Conservation (phyloP, 2,113 vertebrate genomes). For the Tupaia chinensis region DNA sequence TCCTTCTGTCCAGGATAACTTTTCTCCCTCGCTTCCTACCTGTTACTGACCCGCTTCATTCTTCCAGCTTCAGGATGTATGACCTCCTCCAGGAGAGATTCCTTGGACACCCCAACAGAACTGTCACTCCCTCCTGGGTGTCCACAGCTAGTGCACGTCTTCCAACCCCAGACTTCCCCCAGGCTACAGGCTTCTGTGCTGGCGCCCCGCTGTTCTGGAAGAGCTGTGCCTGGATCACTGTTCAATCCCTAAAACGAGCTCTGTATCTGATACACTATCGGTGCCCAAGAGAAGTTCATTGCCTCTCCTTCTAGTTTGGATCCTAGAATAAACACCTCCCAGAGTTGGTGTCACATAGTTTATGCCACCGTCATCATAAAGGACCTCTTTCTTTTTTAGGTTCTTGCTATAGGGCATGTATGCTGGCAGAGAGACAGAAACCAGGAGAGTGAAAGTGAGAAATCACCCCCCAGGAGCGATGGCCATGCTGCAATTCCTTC, state of each 20-base stretch:
- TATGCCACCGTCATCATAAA: not conserved
- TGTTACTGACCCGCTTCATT: not conserved
- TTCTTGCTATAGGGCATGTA: no score
- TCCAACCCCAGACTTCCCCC: rapidly evolving
- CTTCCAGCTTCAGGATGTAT: not conserved
- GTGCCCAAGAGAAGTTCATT: not conserved
- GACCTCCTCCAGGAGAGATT: conserved; percentile 5
- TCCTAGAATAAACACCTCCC: not conserved
- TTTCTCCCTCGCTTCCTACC: not conserved
- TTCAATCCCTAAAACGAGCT: not conserved
- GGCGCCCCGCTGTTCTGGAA: not conserved
- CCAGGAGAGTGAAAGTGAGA: no score
- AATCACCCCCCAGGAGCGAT: no score
- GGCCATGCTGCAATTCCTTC: no score
- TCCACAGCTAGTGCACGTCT: not conserved
- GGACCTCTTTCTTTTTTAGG: no score
- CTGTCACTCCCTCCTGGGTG: not conserved
- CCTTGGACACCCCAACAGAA: not conserved
- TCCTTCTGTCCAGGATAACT: not conserved
- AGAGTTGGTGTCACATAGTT: not conserved
- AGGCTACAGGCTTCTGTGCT: not conserved
- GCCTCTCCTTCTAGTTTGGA: not conserved
- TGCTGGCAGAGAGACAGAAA: no score
- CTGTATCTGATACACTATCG: not conserved
- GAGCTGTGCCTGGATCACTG: not conserved